A percentile compares a stretch with the other conserved stretches of the same genome.
phyloP scores from a whole-genome alignment of 2,888 invertebrate species.

The Embidobia sp. region DNA sequence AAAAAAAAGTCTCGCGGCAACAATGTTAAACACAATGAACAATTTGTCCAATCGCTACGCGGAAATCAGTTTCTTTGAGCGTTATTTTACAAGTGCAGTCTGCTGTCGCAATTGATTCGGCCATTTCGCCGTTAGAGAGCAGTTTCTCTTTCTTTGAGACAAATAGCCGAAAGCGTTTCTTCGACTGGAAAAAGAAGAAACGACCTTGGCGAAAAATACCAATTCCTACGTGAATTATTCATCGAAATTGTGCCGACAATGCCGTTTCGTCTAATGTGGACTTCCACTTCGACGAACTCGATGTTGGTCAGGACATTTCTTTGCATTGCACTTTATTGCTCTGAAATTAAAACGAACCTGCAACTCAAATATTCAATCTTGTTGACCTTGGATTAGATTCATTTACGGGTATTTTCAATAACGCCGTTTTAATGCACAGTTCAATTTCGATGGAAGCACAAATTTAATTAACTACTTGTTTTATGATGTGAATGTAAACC shows the following conservation, averaged over 20 bases:
- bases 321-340: constrained; percentile 2
- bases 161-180: constrained; percentile 51
- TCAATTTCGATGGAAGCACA: not conserved
- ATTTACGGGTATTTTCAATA: constrained; percentile 7
- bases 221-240: constrained; percentile 52
- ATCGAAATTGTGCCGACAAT: constrained; percentile 21
- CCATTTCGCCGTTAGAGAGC: constrained; percentile 17
- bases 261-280: constrained; percentile 15
- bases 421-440: constrained; percentile 8
- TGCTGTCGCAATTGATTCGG: constrained; percentile 41
- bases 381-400: constrained; percentile 12
- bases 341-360: constrained; percentile 27
- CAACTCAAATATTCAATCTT: constrained; percentile 14
- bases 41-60: constrained; percentile 19
- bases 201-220: constrained; percentile 48
- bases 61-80: constrained; percentile 42
- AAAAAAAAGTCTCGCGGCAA: not conserved
- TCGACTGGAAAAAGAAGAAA: constrained; percentile 39
- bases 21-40: constrained; percentile 14
- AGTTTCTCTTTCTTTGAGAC: constrained; percentile 49
- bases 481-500: not conserved
- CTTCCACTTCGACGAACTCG: constrained; percentile 30
- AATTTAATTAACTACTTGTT: constrained; percentile 4
- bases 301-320: constrained; percentile 38
- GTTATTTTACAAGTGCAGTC: constrained; percentile 37